phyloP scores from a whole-genome alignment of 2,113 vertebrate genomes.

The Anguilla rostrata region DNA sequence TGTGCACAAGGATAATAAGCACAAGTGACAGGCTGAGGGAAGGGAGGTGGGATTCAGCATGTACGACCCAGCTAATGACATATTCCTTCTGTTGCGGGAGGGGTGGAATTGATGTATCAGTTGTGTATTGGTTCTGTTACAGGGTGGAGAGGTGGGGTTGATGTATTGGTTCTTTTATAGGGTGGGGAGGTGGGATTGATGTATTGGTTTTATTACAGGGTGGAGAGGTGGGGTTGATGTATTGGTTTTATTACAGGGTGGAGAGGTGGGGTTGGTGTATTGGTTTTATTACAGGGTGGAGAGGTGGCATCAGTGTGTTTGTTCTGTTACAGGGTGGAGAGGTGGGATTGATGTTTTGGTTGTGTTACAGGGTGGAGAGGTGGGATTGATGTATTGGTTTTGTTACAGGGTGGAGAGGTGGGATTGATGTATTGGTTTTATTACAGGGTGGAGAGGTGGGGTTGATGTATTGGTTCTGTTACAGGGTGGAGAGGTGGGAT shows the following conservation, averaged over 20 bases:
- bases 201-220: neutral
- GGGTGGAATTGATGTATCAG: too few relatives aligned
- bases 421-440: too few relatives aligned
- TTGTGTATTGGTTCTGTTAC: conserved; percentile 2
- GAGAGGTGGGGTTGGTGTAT: neutral
- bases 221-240: too few relatives aligned
- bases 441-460: too few relatives aligned
- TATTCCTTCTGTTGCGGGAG: neutral
- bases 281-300: neutral
- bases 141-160: neutral
- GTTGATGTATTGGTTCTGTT: too few relatives aligned
- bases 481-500: neutral
- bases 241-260: neutral
- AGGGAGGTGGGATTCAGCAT: too few relatives aligned
- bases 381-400: neutral
- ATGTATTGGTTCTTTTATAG: neutral
- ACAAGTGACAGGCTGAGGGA: too few relatives aligned
- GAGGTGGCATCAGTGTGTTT: neutral
- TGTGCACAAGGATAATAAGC: too few relatives aligned
- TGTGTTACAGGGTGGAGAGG: neutral
- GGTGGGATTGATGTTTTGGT: neutral
- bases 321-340: neutral
- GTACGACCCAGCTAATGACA: too few relatives aligned
- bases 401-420: too few relatives aligned
- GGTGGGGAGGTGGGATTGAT: neutral